These are phyloP conservation scores for Allygus modestus DNA, from an alignment of 2,888 invertebrate genomes.

Conservation along the genomic window DNA sequence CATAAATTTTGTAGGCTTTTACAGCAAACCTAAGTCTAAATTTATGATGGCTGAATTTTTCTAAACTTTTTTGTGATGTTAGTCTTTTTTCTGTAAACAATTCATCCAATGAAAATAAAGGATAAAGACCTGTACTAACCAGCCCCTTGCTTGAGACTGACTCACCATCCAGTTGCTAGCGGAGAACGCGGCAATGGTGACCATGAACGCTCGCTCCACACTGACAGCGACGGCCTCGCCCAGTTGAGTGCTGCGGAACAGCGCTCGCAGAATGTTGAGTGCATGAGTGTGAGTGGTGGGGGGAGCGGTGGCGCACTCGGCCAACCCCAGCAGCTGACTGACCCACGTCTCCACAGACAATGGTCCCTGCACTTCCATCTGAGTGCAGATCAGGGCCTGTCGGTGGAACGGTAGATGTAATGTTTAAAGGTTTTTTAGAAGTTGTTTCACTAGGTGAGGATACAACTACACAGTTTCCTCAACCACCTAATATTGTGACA, in stretches of 20 bases:
- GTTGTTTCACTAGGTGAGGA: too few relatives aligned
- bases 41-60: too few relatives aligned
- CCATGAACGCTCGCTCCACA: constrained; percentile 79
- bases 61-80: too few relatives aligned
- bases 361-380: constrained; percentile 76
- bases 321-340: constrained; percentile 65
- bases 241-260: constrained; percentile 87
- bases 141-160: too few relatives aligned
- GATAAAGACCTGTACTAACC: too few relatives aligned
- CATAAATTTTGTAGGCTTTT: too few relatives aligned
- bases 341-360: constrained; percentile 78
- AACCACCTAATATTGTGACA: too few relatives aligned
- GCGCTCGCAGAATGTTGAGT: constrained; percentile 90
- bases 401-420: neutral
- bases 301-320: constrained; percentile 1
- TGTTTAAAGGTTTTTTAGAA: too few relatives aligned
- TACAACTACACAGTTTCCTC: too few relatives aligned
- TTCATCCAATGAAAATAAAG: too few relatives aligned
- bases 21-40: too few relatives aligned
- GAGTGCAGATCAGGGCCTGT: constrained; percentile 87
- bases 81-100: too few relatives aligned
- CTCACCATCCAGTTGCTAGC: constrained; percentile 87
- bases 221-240: constrained; percentile 84
- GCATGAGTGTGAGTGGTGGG: constrained; percentile 79
- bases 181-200: constrained; percentile 86